These are phyloP conservation scores for Alectura lathami DNA, from an alignment of 2,113 vertebrate genomes.

Conservation along the genomic window DNA sequence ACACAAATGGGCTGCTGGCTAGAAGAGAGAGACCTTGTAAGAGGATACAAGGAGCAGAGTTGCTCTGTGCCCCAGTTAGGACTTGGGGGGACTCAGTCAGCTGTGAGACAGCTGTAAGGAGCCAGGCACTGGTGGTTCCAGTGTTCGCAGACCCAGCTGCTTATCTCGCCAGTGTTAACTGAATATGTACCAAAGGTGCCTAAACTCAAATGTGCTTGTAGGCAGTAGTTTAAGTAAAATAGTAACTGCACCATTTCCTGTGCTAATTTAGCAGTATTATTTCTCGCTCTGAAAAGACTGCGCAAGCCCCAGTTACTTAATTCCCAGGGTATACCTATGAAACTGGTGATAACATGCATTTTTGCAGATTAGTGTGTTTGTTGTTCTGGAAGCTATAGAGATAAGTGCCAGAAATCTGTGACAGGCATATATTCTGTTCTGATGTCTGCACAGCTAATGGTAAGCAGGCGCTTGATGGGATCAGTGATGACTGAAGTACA, in stretches of 20 bases:
- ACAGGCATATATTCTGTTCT: background rate
- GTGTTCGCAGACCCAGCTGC: background rate
- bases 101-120: background rate
- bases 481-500: background rate
- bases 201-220: background rate
- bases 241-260: background rate
- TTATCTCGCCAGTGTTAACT: background rate
- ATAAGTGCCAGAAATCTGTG: background rate
- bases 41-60: background rate
- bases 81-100: background rate
- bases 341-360: background rate
- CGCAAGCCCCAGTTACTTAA: background rate
- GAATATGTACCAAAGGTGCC: background rate
- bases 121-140: background rate
- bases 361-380: background rate
- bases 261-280: background rate
- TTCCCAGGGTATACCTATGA: background rate
- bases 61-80: background rate
- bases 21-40: background rate
- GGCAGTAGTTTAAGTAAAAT: background rate
- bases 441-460: background rate
- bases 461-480: background rate
- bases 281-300: background rate
- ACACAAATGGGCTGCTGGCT: conserved; percentile 3
- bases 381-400: background rate